Evolutionary conservation across 1,140 invertebrate species (phyloP), one percentile per base, ranked within the genome.

Genomic region (Solenopsis invicta): DNA sequence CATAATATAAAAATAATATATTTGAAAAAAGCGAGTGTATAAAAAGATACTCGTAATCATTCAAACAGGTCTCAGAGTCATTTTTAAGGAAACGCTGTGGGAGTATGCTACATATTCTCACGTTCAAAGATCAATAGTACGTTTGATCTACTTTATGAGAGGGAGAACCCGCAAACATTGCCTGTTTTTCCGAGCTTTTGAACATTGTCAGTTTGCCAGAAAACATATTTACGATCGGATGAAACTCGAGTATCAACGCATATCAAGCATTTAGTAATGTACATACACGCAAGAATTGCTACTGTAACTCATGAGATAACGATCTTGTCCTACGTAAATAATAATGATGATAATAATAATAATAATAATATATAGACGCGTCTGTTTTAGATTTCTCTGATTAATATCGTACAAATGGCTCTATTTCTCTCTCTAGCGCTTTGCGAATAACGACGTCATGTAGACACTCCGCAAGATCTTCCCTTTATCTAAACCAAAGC

Each of bases 401-500:
- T 48, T 56, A 71, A 71, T 81, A 45, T 78, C 75, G 75, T 45
- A 56, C 24, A 52, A 81, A 69, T 71, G 54, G 18, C 21, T 81
- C 61, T 67, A 18, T 24, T 66, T 71, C 62, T 69, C 34, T 69
- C 77, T 71, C 52, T 56, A 34, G 45, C 50, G 64, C 66, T 81
- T 71, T 81, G 1, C 6, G 16, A 81, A 56, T 45, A 71, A 56
- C 13, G 21, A 56, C 16, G 16, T 56, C 16, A 80, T 45, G 37
- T 69, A 71, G 78, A 48, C 50, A 41, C 54, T 48, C 48, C 18
- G 50, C 37, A 45, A 13, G 9, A 81, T 81, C 16, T 71, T 56
- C 37, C 67, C 13, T 69, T 78, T 78, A 78, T 45, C 67, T 81
- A 71, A 81, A 71, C 78, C 78, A 81, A 81, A 81, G 78, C 64